These are phyloP conservation scores for Perca schrenkii DNA, from an alignment of 2,113 vertebrate species.

Conservation along the genomic window DNA sequence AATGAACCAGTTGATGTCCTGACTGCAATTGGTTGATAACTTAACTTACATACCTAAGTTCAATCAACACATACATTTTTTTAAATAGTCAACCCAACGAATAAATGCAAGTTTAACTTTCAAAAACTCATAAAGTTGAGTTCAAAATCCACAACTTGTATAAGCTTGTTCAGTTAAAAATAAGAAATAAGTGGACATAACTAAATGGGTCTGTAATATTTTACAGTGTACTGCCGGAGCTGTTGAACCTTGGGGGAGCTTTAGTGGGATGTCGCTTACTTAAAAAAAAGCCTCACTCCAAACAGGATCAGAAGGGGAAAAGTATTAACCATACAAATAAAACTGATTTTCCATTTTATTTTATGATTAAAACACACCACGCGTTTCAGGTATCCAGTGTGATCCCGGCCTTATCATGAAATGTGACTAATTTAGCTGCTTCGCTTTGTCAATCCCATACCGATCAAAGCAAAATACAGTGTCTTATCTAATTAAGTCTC, in stretches of 20 bases:
- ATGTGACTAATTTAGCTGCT: constrained; percentile 2
- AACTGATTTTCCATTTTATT: no score
- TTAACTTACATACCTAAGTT: no score
- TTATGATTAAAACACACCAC: neutral
- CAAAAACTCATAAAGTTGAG: no score
- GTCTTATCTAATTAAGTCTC: constrained; percentile 27
- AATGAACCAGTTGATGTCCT: no score
- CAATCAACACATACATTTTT: no score
- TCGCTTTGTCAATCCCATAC: constrained; percentile 14
- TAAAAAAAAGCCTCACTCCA: neutral
- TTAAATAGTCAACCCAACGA: no score
- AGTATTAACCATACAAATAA: neutral
- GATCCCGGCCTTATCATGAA: neutral
- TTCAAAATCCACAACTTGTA: no score
- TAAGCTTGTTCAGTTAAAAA: no score
- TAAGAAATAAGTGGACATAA: no score
- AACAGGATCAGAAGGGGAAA: neutral
- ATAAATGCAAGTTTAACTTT: no score
- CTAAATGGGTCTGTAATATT: no score
- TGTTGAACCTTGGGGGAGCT: neutral
- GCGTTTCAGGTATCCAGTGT: neutral
- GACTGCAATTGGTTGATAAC: no score
- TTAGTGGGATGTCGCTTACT: neutral
- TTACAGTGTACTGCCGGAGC: neutral
- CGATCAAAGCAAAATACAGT: constrained; percentile 9